Conservation (phyloP, 2,797 vertebrate species). For the Pterois miles region DNA sequence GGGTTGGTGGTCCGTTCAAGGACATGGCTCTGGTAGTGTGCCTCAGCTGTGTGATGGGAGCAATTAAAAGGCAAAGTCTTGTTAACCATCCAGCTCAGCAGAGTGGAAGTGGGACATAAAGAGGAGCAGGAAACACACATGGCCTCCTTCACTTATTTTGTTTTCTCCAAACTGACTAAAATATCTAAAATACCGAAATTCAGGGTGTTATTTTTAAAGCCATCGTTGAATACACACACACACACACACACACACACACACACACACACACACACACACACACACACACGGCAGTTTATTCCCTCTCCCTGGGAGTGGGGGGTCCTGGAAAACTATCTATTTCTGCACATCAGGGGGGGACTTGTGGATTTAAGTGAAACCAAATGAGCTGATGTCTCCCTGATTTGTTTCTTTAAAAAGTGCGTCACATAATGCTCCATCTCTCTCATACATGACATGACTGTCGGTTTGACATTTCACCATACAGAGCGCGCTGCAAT, state of each 20-base stretch:
- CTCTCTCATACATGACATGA: conserved; percentile 47
- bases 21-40: conserved; percentile 71
- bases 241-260: conserved; percentile 10
- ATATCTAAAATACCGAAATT: not conserved
- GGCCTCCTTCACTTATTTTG: not conserved
- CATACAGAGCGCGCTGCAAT: conserved; percentile 63
- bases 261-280: conserved; percentile 19
- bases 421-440: conserved; percentile 31
- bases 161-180: not conserved
- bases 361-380: conserved; percentile 69
- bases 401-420: conserved; percentile 60
- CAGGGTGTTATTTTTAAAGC: not conserved
- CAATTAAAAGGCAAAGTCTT: conserved; percentile 76
- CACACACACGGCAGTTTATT: conserved; percentile 36
- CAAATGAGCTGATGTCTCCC: conserved; percentile 61
- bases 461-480: conserved; percentile 70
- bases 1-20: conserved; percentile 57
- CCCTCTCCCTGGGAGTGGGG: conserved; percentile 21
- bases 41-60: conserved; percentile 82
- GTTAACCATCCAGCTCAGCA: conserved; percentile 63
- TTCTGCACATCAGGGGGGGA: conserved; percentile 34
- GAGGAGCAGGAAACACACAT: conserved; percentile 45
- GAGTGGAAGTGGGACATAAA: conserved; percentile 63
- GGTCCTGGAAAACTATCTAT: conserved; percentile 39
- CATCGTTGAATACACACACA: not conserved